phyloP scores from a whole-genome alignment of 2,113 vertebrate genomes.

The Taurulus bubalis region DNA sequence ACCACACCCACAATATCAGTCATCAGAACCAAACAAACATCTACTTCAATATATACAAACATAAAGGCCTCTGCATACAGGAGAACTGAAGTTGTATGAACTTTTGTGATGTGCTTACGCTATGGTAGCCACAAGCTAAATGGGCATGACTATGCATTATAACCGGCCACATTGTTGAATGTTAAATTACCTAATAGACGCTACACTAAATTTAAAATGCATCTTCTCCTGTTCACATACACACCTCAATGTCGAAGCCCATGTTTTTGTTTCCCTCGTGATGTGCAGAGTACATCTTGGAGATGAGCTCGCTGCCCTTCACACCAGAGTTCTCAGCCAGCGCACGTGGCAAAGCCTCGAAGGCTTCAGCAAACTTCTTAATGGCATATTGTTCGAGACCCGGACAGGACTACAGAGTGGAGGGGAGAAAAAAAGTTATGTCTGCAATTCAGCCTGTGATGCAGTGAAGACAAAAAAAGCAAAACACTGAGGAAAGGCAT shows the following conservation, averaged over 20 bases:
- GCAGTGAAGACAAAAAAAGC: not conserved
- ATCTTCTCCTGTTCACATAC: not conserved
- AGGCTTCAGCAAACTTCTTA: conserved; percentile 97
- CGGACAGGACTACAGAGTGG: conserved; percentile 88
- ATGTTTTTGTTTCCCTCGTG: conserved; percentile 96
- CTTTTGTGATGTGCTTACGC: not conserved
- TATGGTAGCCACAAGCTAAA: not conserved
- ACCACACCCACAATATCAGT: not conserved
- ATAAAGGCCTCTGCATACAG: not conserved
- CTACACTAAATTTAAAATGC: not conserved
- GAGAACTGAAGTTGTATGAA: not conserved
- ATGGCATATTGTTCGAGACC: conserved; percentile 98
- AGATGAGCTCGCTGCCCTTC: conserved; percentile 94
- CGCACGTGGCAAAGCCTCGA: conserved; percentile 92
- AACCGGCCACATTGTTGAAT: not conserved
- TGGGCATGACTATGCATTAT: not conserved
- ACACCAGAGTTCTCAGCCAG: conserved; percentile 96
- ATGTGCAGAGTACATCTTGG: conserved; percentile 94
- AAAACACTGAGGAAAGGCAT: not conserved
- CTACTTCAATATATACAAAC: not conserved
- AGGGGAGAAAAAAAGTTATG: not conserved
- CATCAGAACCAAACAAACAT: not conserved
- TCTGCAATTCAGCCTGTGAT: not conserved
- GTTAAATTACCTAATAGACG: not conserved
- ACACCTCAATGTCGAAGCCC: conserved; percentile 97